A percentile compares a stretch with the other conserved stretches of the same genome.
Evolutionary conservation across 1,140 invertebrate species (phyloP).

Genomic region (Pogonomyrmex californicus): DNA sequence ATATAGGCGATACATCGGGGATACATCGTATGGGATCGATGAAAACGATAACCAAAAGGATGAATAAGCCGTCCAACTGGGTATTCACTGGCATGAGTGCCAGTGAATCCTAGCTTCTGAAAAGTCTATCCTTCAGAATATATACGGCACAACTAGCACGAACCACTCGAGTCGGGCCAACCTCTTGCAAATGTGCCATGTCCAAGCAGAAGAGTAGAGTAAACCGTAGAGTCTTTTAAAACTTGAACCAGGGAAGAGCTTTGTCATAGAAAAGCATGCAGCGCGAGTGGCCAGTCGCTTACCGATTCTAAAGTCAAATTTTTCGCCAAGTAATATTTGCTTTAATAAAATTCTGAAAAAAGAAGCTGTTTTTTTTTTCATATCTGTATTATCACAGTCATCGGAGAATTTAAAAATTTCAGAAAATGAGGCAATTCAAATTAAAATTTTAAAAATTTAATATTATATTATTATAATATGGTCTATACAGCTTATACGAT

Average conservation of each 20-base stretch:
- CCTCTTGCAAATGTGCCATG: slow-evolving; percentile 53
- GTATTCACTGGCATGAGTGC: background rate
- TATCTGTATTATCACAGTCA: background rate
- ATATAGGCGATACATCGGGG: background rate
- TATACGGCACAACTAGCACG: slow-evolving; percentile 7
- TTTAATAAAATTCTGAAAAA: slow-evolving; percentile 6
- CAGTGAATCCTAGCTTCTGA: slow-evolving; percentile 33
- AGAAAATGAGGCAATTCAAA: background rate
- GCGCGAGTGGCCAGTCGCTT: slow-evolving; percentile 13
- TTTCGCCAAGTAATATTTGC: slow-evolving; percentile 28
- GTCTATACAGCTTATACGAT: background rate
- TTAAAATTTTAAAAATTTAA: slow-evolving; percentile 9
- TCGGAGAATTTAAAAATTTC: background rate
- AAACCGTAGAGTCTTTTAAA: slow-evolving; percentile 57
- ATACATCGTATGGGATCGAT: slow-evolving; percentile 8
- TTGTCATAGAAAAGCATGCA: slow-evolving; percentile 51
- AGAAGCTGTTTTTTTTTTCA: background rate
- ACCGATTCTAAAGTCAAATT: slow-evolving; percentile 32
- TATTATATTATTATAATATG: background rate
- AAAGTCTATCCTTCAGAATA: slow-evolving; percentile 21
- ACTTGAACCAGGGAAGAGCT: slow-evolving; percentile 38
- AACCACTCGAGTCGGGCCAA: slow-evolving; percentile 27
- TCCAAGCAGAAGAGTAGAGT: slow-evolving; percentile 46
- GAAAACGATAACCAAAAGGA: slow-evolving; percentile 29
- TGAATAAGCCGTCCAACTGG: slow-evolving; percentile 22